phyloP scores from a whole-genome alignment of 1,140 invertebrate genomes.

The Tetramorium parvispinum region DNA sequence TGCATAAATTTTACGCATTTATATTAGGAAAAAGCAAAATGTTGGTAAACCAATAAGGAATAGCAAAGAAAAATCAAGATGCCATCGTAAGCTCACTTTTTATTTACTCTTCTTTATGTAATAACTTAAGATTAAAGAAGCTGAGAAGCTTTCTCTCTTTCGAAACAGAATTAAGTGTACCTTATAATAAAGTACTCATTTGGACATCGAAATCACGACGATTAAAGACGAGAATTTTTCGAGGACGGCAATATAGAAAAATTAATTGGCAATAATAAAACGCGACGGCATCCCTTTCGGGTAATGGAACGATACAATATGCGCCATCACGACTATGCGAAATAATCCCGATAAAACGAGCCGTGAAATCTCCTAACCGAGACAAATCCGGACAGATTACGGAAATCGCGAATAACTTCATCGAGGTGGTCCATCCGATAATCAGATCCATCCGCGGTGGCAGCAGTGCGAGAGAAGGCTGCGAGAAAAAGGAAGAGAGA shows the following conservation, averaged over 20 bases:
- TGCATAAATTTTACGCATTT: not conserved
- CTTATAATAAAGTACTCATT: not conserved
- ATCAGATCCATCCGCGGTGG: constrained; percentile 31
- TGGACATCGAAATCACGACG: not conserved
- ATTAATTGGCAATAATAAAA: constrained; percentile 50
- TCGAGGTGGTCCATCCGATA: constrained; percentile 36
- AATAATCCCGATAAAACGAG: constrained; percentile 61
- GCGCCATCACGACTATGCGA: constrained; percentile 56
- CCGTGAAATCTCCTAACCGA: constrained; percentile 57
- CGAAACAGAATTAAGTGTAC: not conserved
- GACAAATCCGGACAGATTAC: constrained; percentile 60
- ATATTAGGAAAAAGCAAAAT: not conserved
- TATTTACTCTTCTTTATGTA: not conserved
- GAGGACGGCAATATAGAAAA: constrained; percentile 26
- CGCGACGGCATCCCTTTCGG: constrained; percentile 45
- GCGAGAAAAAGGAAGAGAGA: constrained; percentile 15
- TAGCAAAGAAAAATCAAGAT: not conserved
- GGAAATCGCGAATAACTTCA: constrained; percentile 64
- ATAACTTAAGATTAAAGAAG: not conserved
- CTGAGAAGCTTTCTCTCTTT: not conserved
- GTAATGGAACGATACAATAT: constrained; percentile 60
- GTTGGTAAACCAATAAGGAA: not conserved
- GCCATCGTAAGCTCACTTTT: not conserved
- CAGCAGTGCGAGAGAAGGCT: constrained; percentile 16
- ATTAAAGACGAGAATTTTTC: constrained; percentile 24